Percentiles rank a stretch among this genome's conserved stretches.
Conservation (phyloP, 2,113 vertebrate genomes). For the Pitta sordida region DNA sequence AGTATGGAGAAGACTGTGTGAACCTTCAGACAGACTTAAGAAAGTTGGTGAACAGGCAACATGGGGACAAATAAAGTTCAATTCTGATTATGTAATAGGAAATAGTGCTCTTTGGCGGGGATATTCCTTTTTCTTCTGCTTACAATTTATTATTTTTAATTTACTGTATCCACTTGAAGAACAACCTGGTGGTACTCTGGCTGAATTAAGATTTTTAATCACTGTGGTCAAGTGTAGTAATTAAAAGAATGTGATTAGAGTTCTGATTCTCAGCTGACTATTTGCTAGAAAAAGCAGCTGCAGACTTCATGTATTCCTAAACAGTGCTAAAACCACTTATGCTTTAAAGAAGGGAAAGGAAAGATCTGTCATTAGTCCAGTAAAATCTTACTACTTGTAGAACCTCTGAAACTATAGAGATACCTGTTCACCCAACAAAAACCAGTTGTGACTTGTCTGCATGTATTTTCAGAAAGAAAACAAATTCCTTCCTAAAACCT, state of each 20-base stretch:
- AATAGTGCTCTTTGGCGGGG: background rate
- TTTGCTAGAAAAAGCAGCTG: background rate
- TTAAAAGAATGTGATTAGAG: background rate
- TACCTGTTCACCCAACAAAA: background rate
- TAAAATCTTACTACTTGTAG: background rate
- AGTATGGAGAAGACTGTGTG: background rate
- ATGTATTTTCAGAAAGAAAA: background rate
- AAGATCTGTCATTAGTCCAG: background rate
- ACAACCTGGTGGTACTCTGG: background rate
- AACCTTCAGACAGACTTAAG: background rate
- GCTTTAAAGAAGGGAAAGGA: background rate
- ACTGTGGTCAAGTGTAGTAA: background rate
- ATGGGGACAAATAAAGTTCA: background rate
- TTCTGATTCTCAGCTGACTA: background rate
- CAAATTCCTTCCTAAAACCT: background rate
- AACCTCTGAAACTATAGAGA: background rate
- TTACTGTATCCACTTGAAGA: background rate
- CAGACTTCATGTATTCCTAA: background rate
- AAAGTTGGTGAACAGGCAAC: background rate
- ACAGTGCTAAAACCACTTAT: background rate
- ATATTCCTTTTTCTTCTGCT: background rate
- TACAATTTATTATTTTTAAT: background rate
- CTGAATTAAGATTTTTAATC: background rate
- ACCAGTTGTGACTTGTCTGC: background rate
- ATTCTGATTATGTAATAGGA: background rate